Base-by-base conservation (phyloP, 2,888 invertebrate genomes). In the Leucophora obtusa region DNA sequence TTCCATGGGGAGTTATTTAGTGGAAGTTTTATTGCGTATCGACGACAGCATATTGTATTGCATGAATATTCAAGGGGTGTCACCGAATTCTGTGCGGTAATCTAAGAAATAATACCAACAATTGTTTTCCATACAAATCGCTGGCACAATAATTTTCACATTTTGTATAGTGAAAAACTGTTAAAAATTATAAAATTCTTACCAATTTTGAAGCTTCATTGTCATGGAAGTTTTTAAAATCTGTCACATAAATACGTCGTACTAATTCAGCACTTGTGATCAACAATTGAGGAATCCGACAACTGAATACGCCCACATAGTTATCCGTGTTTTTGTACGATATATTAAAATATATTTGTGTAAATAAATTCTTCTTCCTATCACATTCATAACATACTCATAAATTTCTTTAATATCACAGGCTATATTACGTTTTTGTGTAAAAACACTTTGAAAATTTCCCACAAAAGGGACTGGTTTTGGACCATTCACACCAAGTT, bases 191-290 rank as follows among this genome's bases (percentile, higher is more conserved):
- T 21, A 21, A 21, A 28, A 28, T 28, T 84, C 85, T 74, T 63
- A 87, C 88, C 84, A 84, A 84, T 50, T 43, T 59, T 0, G 83
- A 62, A 17, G 84, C 68, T 68, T 87, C 87, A 60, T 89, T 89
- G 68, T 90, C 90, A 47, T 87, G 87, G 75, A 90, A 91, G 58
- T 83, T 83, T 1, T 89, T 86, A 50, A 91, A 91, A 47, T 91
- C 89, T 24, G 86, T 89, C 2, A 91, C 89, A 15, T 89, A 84
- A 7, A 91, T 82, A 47, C 87, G 86, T 9, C 78, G 86, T 0
- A 89, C 85, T n/a, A 89, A 80, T n/a, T 91, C 89, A 0, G 89
- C 88, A 79, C 88, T 90, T 5, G 86, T 82, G 0, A 91, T 8
- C 8, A 91, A 7, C 0, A 91, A 72, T 15, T 89, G 82, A 0